phyloP scores from a whole-genome alignment of 2,888 invertebrate genomes.

The Parthenolecanium corni region DNA sequence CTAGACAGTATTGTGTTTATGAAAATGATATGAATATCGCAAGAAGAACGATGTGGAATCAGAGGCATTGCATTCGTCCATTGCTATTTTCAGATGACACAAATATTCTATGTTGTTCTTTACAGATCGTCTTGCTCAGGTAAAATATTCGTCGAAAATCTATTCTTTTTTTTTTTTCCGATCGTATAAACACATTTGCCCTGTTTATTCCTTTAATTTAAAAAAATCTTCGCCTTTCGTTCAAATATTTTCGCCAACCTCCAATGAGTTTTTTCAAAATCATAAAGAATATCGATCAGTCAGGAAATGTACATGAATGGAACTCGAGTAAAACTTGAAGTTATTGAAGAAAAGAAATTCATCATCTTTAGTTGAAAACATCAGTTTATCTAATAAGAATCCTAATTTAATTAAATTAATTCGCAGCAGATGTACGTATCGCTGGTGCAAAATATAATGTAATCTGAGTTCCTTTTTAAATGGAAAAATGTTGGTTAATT shows the following conservation, averaged over 20 bases:
- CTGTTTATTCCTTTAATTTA: neutral
- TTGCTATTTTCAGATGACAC: constrained; percentile 6
- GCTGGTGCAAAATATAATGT: no score
- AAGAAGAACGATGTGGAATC: constrained; percentile 1
- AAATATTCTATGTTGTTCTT: constrained; percentile 15
- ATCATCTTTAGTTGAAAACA: neutral
- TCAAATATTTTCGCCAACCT: neutral
- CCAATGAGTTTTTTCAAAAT: no score
- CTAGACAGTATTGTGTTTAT: constrained; percentile 19
- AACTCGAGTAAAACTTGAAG: no score
- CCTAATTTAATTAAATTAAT: neutral
- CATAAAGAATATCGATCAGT: neutral
- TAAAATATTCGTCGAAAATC: constrained; percentile 18
- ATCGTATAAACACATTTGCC: no score
- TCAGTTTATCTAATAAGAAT: neutral
- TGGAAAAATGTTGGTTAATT: neutral
- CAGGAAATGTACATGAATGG: no score
- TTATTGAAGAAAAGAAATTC: neutral
- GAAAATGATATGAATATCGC: constrained; percentile 9
- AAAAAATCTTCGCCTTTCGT: neutral
- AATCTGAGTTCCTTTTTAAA: neutral
- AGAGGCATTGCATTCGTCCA: neutral
- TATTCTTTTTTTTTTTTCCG: neutral
- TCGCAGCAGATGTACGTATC: no score
- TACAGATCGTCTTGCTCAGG: constrained; percentile 19